Percentiles rank a stretch among this genome's conserved stretches.
Conservation (phyloP, 2,797 vertebrate species). For the Girardinus metallicus region DNA sequence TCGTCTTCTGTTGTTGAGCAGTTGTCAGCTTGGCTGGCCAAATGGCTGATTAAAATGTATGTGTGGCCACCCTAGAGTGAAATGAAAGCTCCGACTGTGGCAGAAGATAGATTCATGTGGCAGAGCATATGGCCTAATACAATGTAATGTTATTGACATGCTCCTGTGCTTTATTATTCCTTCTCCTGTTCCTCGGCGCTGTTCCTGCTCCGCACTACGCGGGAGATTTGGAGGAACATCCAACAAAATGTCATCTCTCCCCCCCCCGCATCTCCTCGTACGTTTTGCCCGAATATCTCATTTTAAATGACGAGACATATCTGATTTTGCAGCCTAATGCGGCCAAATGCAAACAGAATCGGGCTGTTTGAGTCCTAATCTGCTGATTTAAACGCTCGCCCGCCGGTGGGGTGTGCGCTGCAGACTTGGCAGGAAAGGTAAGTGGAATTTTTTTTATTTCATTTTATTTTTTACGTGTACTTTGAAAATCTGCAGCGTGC, state of each 20-base stretch:
- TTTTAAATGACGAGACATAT: background rate
- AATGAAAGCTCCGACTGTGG: constrained; percentile 67
- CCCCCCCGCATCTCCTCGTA: background rate
- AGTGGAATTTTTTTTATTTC: constrained; percentile 1
- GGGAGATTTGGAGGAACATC: constrained; percentile 55
- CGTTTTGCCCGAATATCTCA: constrained; percentile 1
- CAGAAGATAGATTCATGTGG: constrained; percentile 74
- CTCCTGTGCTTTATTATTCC: constrained; percentile 70
- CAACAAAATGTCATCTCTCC: constrained; percentile 3
- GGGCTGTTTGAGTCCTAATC: constrained; percentile 9
- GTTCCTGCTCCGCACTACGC: constrained; percentile 33
- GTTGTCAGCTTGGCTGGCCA: constrained; percentile 74
- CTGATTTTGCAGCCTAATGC: constrained; percentile 6
- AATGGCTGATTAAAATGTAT: constrained; percentile 80
- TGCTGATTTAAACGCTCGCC: constrained; percentile 37
- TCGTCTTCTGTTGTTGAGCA: constrained; percentile 67
- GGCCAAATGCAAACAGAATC: background rate
- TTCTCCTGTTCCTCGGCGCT: constrained; percentile 45
- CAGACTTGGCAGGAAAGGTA: constrained; percentile 8
- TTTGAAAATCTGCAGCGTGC: constrained; percentile 41
- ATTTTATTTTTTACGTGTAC: background rate
- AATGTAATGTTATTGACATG: constrained; percentile 71
- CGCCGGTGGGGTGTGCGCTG: constrained; percentile 41
- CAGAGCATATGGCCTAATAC: constrained; percentile 62
- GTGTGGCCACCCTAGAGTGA: constrained; percentile 74